Percentiles rank a stretch among this genome's conserved stretches.
Conservation (phyloP, 2,113 vertebrate species). For the Nasalis larvatus region DNA sequence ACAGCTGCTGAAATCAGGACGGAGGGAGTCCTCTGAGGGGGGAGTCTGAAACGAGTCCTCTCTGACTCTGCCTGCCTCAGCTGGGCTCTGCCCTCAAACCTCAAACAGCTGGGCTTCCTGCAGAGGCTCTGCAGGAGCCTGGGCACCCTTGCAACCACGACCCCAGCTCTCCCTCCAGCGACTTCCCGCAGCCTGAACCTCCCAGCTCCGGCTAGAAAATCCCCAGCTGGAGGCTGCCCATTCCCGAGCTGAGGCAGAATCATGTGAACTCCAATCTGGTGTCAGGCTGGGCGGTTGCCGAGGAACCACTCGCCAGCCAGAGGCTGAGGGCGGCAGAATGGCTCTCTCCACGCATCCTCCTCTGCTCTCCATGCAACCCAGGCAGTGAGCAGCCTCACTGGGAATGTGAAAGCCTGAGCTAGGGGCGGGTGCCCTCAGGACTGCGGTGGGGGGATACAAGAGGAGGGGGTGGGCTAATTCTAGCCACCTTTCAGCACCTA, state of each 20-base stretch:
- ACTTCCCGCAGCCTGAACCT: neutral
- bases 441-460: no score
- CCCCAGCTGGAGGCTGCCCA: slow-evolving; percentile 48
- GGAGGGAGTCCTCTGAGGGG: neutral
- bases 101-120: neutral
- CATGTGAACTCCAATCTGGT: slow-evolving; percentile 66
- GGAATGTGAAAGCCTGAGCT: neutral
- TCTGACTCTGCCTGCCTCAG: neutral
- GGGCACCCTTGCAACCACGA: neutral
- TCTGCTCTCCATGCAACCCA: neutral
- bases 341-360: neutral
- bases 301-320: slow-evolving; percentile 11
- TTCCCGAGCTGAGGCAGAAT: slow-evolving; percentile 64
- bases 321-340: neutral
- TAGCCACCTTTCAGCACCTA: neutral
- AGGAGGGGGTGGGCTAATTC: neutral
- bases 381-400: neutral
- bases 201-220: slow-evolving; percentile 32
- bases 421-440: neutral
- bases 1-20: neutral
- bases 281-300: slow-evolving; percentile 62
- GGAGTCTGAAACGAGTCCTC: neutral
- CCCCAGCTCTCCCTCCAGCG: neutral
- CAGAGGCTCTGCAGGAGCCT: neutral
- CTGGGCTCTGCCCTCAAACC: neutral